Conservation (phyloP, 2,797 vertebrate species). For the Gallirallus australis region DNA sequence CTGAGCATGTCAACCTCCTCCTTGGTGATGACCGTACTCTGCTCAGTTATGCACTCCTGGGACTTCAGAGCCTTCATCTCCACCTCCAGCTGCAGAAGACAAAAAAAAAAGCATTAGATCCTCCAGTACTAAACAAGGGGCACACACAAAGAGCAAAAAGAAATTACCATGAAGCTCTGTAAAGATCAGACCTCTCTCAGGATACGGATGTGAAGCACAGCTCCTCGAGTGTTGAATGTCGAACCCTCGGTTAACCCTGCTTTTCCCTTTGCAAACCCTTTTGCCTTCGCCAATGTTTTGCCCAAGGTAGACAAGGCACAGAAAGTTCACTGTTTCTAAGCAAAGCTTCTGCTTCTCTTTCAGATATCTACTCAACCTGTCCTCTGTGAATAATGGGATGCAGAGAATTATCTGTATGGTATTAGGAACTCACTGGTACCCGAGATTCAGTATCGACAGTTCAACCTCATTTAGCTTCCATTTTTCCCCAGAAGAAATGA, state of each 20-base stretch:
- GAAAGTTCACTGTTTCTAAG: not conserved
- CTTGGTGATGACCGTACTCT: conserved; percentile 74
- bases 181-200: not conserved
- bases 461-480: not conserved
- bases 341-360: not conserved
- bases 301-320: not conserved
- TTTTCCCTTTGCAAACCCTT: not conserved
- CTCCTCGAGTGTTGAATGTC: not conserved
- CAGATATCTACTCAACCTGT: not conserved
- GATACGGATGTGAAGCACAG: accelerated
- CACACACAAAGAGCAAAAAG: not conserved
- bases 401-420: not conserved
- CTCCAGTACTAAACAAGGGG: not conserved
- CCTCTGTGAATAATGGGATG: not conserved
- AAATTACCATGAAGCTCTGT: not conserved
- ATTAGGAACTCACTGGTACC: not conserved
- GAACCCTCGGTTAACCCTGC: not conserved
- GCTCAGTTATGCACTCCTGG: conserved; percentile 78
- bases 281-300: not conserved
- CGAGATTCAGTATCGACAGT: not conserved
- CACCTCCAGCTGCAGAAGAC: conserved; percentile 82
- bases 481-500: not conserved
- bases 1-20: conserved; percentile 88
- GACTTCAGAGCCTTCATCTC: conserved; percentile 88
- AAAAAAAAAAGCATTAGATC: not conserved